A percentile compares a stretch with the other conserved stretches of the same genome.
phyloP scores from a whole-genome alignment of 1,140 invertebrate species.

The Lucilia cuprina region DNA sequence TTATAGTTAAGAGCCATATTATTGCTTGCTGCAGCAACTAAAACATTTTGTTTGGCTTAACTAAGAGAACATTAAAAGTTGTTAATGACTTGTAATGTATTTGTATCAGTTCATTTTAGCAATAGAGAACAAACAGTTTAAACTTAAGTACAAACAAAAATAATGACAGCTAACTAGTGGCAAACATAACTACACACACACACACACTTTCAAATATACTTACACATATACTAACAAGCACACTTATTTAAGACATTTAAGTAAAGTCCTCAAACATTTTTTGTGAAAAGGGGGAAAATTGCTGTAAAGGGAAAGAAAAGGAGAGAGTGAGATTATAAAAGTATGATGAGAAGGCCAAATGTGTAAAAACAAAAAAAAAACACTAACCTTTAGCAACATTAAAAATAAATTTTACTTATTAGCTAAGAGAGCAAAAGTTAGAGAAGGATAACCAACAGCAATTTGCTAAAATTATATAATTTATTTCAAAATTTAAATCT shows the following conservation, averaged over 20 bases:
- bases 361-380: not conserved
- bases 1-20: too few relatives aligned
- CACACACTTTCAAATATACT: not conserved
- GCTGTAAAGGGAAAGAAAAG: not conserved
- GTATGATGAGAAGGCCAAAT: not conserved
- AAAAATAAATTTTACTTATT: not conserved
- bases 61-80: slow-evolving; percentile 31
- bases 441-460: not conserved
- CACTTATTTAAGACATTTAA: not conserved
- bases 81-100: slow-evolving; percentile 33
- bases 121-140: not conserved
- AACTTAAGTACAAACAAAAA: not conserved
- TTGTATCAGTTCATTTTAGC: not conserved
- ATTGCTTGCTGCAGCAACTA: not conserved
- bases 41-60: slow-evolving; percentile 27
- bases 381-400: slow-evolving; percentile 3
- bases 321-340: too few relatives aligned
- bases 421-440: not conserved
- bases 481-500: not conserved
- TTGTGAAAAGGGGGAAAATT: not conserved
- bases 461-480: not conserved
- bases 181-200: not conserved
- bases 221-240: not conserved
- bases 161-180: not conserved
- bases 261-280: not conserved